Conservation (phyloP, 2,113 vertebrate species). For the Indicator maculatus region DNA sequence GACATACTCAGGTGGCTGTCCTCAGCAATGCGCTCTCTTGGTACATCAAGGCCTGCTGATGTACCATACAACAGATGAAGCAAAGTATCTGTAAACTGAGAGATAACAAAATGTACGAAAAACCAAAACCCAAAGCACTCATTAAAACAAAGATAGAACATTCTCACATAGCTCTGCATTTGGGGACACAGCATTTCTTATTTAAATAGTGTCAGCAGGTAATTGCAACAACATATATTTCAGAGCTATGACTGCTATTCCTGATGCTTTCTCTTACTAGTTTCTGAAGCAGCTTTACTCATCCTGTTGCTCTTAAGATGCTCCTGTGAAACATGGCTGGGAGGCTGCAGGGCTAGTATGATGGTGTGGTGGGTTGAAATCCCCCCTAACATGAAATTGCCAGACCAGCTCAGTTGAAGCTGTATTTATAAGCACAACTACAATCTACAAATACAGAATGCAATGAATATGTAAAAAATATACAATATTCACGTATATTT, state of each 20-base stretch:
- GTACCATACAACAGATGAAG: not conserved
- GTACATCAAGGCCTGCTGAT: not conserved
- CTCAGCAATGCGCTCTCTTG: not conserved
- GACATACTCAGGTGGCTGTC: not conserved
- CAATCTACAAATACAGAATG: too few relatives aligned
- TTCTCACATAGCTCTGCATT: not conserved
- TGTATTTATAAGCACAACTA: too few relatives aligned
- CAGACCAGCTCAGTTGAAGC: too few relatives aligned
- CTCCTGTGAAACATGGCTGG: not conserved
- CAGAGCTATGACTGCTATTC: not conserved
- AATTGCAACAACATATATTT: not conserved
- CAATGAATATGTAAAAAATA: too few relatives aligned
- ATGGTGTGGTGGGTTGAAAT: not conserved
- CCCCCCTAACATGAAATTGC: too few relatives aligned
- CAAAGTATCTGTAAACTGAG: not conserved
- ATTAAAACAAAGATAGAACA: not conserved
- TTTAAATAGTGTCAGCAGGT: not conserved
- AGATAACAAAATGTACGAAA: not conserved
- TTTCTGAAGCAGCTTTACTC: not conserved
- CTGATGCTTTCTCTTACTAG: not conserved
- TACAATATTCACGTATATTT: too few relatives aligned
- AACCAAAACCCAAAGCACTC: not conserved
- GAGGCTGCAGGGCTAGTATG: not conserved
- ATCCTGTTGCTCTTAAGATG: not conserved
- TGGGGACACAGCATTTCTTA: not conserved